These are phyloP conservation scores for Haliclona indistincta DNA, from an alignment of 37 sponge, comb jelly and placozoan genomes.

Conservation along the genomic window DNA sequence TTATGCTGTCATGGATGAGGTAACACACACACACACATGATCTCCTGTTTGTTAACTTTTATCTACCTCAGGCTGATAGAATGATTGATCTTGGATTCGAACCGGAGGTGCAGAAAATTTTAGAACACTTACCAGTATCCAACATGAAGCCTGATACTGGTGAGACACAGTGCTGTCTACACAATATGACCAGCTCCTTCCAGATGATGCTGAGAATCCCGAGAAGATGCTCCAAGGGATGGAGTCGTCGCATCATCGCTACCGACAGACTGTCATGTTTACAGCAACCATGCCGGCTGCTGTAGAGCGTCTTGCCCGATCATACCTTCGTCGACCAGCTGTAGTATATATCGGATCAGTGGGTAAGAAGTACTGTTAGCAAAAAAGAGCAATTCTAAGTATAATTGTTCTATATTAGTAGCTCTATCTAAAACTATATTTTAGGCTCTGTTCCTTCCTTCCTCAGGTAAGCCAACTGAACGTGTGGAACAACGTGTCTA, in stretches of 20 bases:
- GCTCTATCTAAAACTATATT: neutral
- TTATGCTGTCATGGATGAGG: slow-evolving; percentile 98
- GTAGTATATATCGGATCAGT: slow-evolving; percentile 95
- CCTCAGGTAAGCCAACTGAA: slow-evolving; percentile 88
- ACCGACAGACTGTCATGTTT: slow-evolving; percentile 98
- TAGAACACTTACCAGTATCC: slow-evolving; percentile 88
- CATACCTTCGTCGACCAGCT: slow-evolving; percentile 91
- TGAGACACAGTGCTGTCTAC: neutral
- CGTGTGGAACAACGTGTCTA: slow-evolving; percentile 87
- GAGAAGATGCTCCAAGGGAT: slow-evolving; percentile 73
- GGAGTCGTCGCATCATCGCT: slow-evolving; percentile 85
- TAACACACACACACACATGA: slow-evolving; percentile 10
- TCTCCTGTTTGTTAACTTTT: neutral
- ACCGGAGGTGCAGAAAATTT: slow-evolving; percentile 96
- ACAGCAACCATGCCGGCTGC: slow-evolving; percentile 99
- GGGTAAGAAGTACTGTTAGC: slow-evolving; percentile 41
- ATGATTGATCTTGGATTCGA: slow-evolving; percentile 99
- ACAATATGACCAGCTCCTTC: slow-evolving; percentile 22
- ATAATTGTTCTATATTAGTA: neutral
- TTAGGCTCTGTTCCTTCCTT: neutral
- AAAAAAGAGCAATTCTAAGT: neutral
- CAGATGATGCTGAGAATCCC: slow-evolving; percentile 94
- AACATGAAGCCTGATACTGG: slow-evolving; percentile 91
- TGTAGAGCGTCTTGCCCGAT: slow-evolving; percentile 90
- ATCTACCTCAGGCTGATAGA: slow-evolving; percentile 75